Evolutionary conservation across 1,140 invertebrate species (phyloP), one percentile per base, ranked within the genome.

Genomic region (Caenorhabditis inopinata): DNA sequence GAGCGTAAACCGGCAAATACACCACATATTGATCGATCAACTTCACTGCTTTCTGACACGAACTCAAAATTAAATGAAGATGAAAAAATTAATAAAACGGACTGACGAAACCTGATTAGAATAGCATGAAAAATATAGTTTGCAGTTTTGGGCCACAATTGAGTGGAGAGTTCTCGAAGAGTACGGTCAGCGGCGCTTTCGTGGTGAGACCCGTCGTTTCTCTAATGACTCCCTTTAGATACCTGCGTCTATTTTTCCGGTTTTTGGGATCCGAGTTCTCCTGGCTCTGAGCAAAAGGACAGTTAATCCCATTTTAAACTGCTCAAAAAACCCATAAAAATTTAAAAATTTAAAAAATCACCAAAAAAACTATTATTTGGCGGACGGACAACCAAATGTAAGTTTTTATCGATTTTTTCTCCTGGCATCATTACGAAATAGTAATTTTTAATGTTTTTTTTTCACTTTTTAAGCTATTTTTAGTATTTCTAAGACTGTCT

Each of bases 311-410:
- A 51, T 27, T 77, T 38, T 62, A 48, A 49, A 74, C 58, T 68
- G 38, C 58, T 46, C 62, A 79, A 80, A 80, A 76, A 76, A 47
- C 74, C 76, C 68, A 46, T 48, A 81, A 81, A 78, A 78, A 79
- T 47, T 51, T 45, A 58, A 83, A 82, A 83, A 82, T 46, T 51
- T 25, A 51, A 83, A 83, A 83, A 53, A 42, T 75, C 35, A 25
- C 49, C 79, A 82, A 83, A 83, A 83, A 83, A 83, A 79, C 46
- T 76, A 51, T 46, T 58, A 73, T 16, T 45, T 62, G 45, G 81
- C 68, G 74, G 46, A 51, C 18, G 27, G 18, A 74, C 77, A 79
- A 2, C 73, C 16, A 32, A 38, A 74, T 7, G 79, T 80, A 29
- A 81, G 74, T 76, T 32, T n/a, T 81, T 68, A 62, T 77, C 27